Evolutionary conservation across 2,888 invertebrate species (phyloP).

Genomic region (Agrilus cyanescens): DNA sequence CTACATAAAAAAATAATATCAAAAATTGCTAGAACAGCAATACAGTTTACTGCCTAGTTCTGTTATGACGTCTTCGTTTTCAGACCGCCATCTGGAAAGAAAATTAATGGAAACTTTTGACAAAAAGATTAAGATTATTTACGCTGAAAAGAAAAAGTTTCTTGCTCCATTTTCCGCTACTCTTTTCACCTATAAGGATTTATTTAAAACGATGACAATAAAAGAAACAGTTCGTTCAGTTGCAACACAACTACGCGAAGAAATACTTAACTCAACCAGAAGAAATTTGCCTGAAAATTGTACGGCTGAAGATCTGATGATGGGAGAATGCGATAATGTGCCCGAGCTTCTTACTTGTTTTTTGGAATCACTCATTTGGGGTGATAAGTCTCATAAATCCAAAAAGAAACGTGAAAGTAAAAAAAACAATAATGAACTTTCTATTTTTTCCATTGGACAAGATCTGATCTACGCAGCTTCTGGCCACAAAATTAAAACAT

Average conservation of each 20-base stretch:
- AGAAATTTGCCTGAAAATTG: conserved; percentile 18
- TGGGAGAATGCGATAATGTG: conserved; percentile 17
- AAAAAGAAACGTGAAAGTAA: conserved; percentile 11
- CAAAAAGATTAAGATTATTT: conserved; percentile 20
- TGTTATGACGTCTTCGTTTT: conserved; percentile 17
- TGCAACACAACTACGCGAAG: conserved; percentile 19
- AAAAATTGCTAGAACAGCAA: conserved; percentile 15
- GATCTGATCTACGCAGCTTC: conserved; percentile 19
- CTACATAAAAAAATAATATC: conserved; percentile 19
- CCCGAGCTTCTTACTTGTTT: conserved; percentile 16
- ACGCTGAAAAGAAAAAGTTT: conserved; percentile 18
- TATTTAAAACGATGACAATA: conserved; percentile 19
- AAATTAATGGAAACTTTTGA: conserved; percentile 20
- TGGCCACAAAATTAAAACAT: conserved; percentile 16
- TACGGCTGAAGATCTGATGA: conserved; percentile 17
- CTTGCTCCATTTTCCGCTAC: conserved; percentile 20
- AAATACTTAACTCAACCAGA: conserved; percentile 17
- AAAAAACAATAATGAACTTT: conserved; percentile 10
- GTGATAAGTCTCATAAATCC: conserved; percentile 15
- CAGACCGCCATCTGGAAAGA: conserved; percentile 14
- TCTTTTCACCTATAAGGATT: conserved; percentile 18
- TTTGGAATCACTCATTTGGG: conserved; percentile 14
- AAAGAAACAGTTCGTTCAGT: conserved; percentile 19
- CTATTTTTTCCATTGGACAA: conserved; percentile 19
- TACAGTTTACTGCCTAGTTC: conserved; percentile 17